A percentile compares a stretch with the other conserved stretches of the same genome.
phyloP scores from a whole-genome alignment of 2,113 vertebrate genomes.

The Malurus elegans region DNA sequence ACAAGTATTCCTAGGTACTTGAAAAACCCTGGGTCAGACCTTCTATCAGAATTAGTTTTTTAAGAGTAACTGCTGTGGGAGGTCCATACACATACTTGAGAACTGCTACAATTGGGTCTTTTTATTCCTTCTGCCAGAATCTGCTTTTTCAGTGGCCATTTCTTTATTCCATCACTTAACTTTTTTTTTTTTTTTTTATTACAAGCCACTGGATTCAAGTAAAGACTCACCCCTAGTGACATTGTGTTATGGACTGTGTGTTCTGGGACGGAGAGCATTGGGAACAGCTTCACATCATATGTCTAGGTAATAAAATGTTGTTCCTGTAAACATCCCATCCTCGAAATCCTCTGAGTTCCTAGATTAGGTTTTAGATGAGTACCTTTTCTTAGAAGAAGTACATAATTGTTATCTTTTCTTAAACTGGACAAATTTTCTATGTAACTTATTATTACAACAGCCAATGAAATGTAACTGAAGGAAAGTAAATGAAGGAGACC shows the following conservation, averaged over 20 bases:
- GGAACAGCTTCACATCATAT: constrained; percentile 98
- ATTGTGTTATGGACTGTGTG: constrained; percentile 93
- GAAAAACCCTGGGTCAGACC: background rate
- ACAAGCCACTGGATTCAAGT: constrained; percentile 88
- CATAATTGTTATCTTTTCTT: background rate
- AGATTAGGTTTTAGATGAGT: background rate
- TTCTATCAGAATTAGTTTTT: background rate
- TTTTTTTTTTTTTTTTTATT: background rate
- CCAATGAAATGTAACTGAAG: background rate
- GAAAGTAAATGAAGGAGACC: background rate
- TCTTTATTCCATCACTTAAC: background rate
- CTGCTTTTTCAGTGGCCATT: background rate
- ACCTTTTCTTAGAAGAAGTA: background rate
- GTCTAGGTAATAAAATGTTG: constrained; percentile 84
- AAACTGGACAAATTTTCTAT: background rate
- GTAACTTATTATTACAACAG: background rate
- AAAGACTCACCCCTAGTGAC: constrained; percentile 91
- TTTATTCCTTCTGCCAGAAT: background rate
- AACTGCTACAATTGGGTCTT: background rate
- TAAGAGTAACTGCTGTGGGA: background rate
- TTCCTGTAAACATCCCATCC: background rate
- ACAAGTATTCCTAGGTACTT: background rate
- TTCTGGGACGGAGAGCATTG: constrained; percentile 93
- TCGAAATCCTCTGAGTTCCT: background rate
- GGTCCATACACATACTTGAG: background rate